phyloP scores from a whole-genome alignment of 2,113 vertebrate genomes.

The Vombatus ursinus region DNA sequence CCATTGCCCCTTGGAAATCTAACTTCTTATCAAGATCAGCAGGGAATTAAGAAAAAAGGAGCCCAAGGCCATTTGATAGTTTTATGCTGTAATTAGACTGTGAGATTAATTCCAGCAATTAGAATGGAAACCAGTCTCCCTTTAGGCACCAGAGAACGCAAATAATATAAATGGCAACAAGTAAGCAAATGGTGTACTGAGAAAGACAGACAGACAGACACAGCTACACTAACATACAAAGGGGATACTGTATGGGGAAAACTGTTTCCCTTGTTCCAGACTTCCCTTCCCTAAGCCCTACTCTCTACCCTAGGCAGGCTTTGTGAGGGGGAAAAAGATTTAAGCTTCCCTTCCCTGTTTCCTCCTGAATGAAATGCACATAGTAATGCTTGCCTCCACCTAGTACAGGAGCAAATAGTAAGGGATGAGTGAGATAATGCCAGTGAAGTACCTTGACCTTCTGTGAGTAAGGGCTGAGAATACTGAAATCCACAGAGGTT shows the following conservation, averaged over 20 bases:
- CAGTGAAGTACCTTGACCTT: not conserved
- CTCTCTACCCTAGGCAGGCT: not conserved
- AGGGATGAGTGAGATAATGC: not conserved
- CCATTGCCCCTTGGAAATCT: constrained; percentile 36
- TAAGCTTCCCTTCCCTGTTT: not conserved
- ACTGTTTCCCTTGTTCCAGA: not conserved
- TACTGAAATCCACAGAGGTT: constrained; percentile 32
- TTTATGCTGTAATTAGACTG: constrained; percentile 43
- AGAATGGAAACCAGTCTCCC: constrained; percentile 26
- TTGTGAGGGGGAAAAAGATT: not conserved
- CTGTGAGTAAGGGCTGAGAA: constrained; percentile 30
- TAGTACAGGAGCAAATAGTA: not conserved
- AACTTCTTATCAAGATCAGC: constrained; percentile 29
- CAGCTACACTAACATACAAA: not conserved
- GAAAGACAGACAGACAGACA: constrained; percentile 9
- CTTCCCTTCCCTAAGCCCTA: not conserved
- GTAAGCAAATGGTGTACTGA: not conserved
- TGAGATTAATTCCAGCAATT: constrained; percentile 59
- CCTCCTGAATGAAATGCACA: not conserved
- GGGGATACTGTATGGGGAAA: not conserved
- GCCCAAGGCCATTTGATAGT: constrained; percentile 21
- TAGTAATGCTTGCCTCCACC: not conserved
- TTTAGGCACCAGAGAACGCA: constrained; percentile 43
- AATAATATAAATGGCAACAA: constrained; percentile 17
- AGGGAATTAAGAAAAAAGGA: constrained; percentile 20